A percentile compares a stretch with the other conserved stretches of the same genome.
Conservation (phyloP, 2,888 invertebrate genomes). For the Eledona agricola region DNA sequence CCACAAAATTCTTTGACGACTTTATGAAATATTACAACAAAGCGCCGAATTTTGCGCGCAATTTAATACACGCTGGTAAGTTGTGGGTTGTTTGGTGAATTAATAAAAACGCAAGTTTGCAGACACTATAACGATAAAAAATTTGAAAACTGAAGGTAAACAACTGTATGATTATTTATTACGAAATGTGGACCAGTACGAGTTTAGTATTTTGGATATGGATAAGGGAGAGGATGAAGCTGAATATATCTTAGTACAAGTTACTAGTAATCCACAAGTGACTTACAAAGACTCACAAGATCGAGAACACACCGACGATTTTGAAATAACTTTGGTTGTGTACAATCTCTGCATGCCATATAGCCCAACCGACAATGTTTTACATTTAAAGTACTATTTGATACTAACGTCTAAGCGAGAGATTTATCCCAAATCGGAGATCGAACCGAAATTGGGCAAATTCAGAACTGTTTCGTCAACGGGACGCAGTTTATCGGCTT, state of each 20-base stretch:
- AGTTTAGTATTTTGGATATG: conserved; percentile 75
- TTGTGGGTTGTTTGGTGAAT: conserved; percentile 2
- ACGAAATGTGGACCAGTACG: conserved; percentile 72
- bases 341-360: conserved; percentile 65
- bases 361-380: conserved; percentile 53
- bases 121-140: conserved; percentile 68
- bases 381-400: conserved; percentile 69
- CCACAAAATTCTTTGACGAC: conserved; percentile 77
- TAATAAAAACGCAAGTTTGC: conserved; percentile 25
- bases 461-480: conserved; percentile 68
- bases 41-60: conserved; percentile 79
- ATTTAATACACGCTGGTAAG: conserved; percentile 74
- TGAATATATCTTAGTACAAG: conserved; percentile 72
- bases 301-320: conserved; percentile 70
- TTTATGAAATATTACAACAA: conserved; percentile 81
- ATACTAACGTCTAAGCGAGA: conserved; percentile 70
- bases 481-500: conserved; percentile 46
- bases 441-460: conserved; percentile 69
- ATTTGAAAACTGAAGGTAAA: conserved; percentile 70
- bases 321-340: conserved; percentile 73
- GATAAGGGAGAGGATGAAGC: conserved; percentile 57
- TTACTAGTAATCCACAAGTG: conserved; percentile 67
- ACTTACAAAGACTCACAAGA: conserved; percentile 70
- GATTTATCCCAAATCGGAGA: conserved; percentile 69
- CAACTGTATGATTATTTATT: conserved; percentile 76